phyloP scores from a whole-genome alignment of 2,113 vertebrate genomes.

The Pica pica region DNA sequence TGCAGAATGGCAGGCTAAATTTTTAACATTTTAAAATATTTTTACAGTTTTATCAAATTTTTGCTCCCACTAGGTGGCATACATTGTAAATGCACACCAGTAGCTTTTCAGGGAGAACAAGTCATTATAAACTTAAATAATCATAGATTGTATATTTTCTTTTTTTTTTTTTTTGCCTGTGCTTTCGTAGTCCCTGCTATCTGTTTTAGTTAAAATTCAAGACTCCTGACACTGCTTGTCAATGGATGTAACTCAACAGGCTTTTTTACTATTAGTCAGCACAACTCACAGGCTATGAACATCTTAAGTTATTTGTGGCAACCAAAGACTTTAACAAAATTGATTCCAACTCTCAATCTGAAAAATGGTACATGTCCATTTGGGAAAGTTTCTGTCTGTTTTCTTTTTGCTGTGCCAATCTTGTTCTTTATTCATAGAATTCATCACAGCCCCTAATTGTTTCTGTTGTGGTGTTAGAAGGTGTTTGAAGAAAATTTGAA shows the following conservation, averaged over 20 bases:
- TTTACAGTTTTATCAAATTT: background rate
- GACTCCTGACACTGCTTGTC: background rate
- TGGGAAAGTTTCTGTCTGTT: background rate
- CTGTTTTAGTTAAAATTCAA: background rate
- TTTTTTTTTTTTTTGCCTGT: background rate
- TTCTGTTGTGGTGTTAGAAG: background rate
- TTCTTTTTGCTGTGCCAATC: background rate
- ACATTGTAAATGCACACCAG: background rate
- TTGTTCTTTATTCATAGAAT: background rate
- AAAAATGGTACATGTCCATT: background rate
- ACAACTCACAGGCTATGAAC: background rate
- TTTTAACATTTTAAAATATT: background rate
- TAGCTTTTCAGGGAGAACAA: background rate
- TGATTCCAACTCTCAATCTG: background rate
- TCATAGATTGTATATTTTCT: background rate
- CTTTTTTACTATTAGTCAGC: background rate
- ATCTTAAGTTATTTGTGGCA: background rate
- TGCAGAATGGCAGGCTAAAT: background rate
- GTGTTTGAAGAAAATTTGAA: background rate
- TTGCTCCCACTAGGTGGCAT: conserved; percentile 30
- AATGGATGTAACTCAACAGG: background rate
- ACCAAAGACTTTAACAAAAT: background rate
- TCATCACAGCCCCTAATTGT: background rate
- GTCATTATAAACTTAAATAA: background rate
- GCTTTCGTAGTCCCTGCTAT: background rate